Conservation (phyloP, 2,888 invertebrate genomes). For the Herminia tarsipennalis region DNA sequence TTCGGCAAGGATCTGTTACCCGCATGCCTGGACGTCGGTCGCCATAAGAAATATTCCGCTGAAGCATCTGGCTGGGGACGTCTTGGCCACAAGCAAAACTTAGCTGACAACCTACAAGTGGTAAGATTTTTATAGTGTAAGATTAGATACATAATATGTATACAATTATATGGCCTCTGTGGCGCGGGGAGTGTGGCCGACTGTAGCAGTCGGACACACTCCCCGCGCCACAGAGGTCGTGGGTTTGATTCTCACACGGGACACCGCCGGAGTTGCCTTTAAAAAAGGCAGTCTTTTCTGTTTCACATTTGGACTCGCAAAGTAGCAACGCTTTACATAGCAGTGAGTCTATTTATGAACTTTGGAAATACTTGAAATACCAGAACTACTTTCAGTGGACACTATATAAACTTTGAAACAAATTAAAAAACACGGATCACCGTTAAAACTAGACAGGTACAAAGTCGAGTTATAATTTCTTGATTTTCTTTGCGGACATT, state of each 20-base stretch:
- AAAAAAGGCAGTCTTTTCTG: no score
- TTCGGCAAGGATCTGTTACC: conserved; percentile 5
- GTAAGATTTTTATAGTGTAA: conserved; percentile 2
- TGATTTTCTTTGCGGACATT: no score
- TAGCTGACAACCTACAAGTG: conserved; percentile 12
- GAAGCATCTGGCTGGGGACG: conserved; percentile 16
- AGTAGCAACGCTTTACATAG: no score
- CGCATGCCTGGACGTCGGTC: conserved; percentile 5
- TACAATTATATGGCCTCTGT: no score
- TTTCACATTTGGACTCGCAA: no score
- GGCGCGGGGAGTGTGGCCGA: no score
- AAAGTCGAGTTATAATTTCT: background rate
- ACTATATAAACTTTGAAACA: background rate
- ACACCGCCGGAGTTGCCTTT: no score
- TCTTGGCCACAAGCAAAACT: background rate
- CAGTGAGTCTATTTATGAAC: no score
- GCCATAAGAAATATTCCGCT: background rate
- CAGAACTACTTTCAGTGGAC: background rate
- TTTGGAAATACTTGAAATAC: background rate
- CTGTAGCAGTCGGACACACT: background rate
- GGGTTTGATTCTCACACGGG: no score
- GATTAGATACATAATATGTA: background rate
- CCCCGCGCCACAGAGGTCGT: no score
- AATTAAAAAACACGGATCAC: no score
- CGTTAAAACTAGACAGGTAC: background rate